Evolutionary conservation across 2,113 vertebrate genomes (phyloP).

Genomic region (Glareola pratincola): DNA sequence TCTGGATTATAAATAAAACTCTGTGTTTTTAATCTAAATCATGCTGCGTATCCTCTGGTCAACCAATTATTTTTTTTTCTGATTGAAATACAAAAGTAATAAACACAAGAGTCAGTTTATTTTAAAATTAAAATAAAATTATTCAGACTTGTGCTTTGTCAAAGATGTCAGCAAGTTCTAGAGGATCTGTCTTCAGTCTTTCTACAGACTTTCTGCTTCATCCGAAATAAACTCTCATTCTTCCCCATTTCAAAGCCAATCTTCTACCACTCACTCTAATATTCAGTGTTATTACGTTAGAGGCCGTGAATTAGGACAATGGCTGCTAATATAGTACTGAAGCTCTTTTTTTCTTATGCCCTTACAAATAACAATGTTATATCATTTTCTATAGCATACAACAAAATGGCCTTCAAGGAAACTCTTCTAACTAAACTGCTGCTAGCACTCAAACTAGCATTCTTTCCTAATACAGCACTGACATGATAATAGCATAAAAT

Average conservation of each 20-base stretch:
- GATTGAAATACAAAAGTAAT: not conserved
- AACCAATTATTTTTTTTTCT: not conserved
- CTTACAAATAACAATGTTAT: not conserved
- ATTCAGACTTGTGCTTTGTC: not conserved
- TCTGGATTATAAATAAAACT: not conserved
- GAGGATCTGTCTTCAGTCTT: not conserved
- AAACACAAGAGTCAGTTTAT: not conserved
- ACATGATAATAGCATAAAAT: slow-evolving; percentile 56
- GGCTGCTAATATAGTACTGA: not conserved
- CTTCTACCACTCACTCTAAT: not conserved
- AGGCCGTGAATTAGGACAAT: not conserved
- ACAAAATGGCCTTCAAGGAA: not conserved
- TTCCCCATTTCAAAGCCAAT: not conserved
- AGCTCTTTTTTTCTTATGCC: not conserved
- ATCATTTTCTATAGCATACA: not conserved
- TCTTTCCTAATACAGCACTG: not conserved
- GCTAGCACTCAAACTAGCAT: not conserved
- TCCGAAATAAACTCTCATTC: not conserved
- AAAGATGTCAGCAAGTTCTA: not conserved
- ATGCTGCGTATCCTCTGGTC: rapidly evolving
- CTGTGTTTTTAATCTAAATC: not conserved
- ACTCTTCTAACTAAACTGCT: not conserved
- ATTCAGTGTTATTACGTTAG: not conserved
- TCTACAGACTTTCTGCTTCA: not conserved
- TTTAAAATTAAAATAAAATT: not conserved